phyloP scores from a whole-genome alignment of 1,140 invertebrate genomes.

The Panagrolaimus sp. region DNA sequence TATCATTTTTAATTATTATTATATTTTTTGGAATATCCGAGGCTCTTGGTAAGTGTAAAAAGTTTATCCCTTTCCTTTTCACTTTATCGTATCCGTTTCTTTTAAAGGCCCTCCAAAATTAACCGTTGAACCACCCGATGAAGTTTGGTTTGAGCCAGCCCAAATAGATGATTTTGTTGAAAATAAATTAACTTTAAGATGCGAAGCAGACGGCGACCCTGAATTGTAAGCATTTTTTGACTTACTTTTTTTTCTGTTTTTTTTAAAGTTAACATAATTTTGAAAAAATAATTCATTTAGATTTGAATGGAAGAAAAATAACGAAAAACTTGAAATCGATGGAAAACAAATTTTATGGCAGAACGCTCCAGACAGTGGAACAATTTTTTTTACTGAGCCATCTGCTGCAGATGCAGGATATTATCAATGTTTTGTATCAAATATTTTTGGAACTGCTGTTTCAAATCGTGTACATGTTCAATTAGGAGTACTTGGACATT shows the following conservation, averaged over 20 bases:
- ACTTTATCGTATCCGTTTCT: no score
- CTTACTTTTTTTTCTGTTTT: background rate
- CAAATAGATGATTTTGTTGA: conserved; percentile 18
- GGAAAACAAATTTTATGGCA: conserved; percentile 39
- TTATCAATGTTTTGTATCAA: conserved; percentile 84
- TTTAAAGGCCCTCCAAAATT: conserved; percentile 22
- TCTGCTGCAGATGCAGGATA: conserved; percentile 32
- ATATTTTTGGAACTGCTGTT: conserved; percentile 84
- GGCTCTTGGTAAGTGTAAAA: background rate
- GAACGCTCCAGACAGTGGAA: conserved; percentile 34
- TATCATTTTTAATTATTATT: no score
- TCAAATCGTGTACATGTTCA: conserved; percentile 74
- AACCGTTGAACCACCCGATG: conserved; percentile 19
- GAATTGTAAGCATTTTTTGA: conserved; percentile 16
- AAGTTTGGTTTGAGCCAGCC: conserved; percentile 24
- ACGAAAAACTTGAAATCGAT: conserved; percentile 36
- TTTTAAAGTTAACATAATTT: background rate
- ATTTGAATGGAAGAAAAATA: conserved; percentile 49
- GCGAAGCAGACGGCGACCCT: conserved; percentile 23
- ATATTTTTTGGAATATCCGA: no score
- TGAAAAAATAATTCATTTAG: conserved; percentile 25
- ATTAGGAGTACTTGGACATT: conserved; percentile 28
- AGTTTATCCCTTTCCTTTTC: conserved; percentile 9
- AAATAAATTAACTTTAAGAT: conserved; percentile 26
- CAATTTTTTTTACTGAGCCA: conserved; percentile 42